A percentile compares a stretch with the other conserved stretches of the same genome.
phyloP scores from a whole-genome alignment of 1,140 invertebrate genomes.

The Phortica variegata region DNA sequence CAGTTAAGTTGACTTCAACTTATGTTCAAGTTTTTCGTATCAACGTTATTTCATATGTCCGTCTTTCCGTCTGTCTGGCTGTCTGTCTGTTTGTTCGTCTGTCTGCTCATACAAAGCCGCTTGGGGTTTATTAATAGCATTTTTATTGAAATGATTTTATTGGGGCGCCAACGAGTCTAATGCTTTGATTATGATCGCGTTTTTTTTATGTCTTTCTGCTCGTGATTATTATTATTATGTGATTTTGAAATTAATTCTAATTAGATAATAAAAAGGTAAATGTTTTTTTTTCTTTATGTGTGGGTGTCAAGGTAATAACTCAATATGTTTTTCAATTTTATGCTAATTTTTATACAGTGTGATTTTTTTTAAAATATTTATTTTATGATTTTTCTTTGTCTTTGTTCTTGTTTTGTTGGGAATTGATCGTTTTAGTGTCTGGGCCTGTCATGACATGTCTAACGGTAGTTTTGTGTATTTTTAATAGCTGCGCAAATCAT shows the following conservation, averaged over 20 bases:
- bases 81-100: neutral
- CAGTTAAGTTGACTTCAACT: too few species aligned
- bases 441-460: too few species aligned
- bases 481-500: too few species aligned
- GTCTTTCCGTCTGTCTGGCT: neutral
- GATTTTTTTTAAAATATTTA: too few species aligned
- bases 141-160: slow-evolving; percentile 45
- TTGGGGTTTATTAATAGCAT: slow-evolving; percentile 38
- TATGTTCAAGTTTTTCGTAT: neutral
- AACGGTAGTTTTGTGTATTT: too few species aligned
- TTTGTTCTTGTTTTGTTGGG: too few species aligned
- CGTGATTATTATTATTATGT: slow-evolving; percentile 4
- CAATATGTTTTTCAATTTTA: neutral
- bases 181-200: neutral
- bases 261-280: too few species aligned
- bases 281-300: too few species aligned
- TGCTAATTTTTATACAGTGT: too few species aligned
- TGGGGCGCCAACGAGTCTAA: slow-evolving; percentile 34
- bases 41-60: neutral
- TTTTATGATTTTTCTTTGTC: too few species aligned
- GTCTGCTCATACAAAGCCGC: neutral
- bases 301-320: slow-evolving; percentile 31
- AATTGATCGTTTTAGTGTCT: too few species aligned
- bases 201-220: slow-evolving; percentile 1
- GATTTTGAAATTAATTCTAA: neutral